Conservation (phyloP, 64 coral and sea anemone species). For the Dendrophyllia cribrosa region DNA sequence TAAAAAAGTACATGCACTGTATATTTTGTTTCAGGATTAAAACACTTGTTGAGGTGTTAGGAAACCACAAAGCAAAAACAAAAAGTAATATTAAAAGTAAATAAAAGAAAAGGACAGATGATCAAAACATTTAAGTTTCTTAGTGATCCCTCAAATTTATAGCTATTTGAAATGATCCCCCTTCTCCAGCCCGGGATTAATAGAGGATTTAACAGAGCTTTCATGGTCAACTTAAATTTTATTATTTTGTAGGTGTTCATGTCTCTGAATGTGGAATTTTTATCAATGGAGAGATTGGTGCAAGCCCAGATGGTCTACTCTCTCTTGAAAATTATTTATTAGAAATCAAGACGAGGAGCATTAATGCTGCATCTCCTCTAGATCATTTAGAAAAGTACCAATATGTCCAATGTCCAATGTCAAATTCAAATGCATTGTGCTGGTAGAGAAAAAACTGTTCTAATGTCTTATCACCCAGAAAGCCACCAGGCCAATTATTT, state of each 20-base stretch:
- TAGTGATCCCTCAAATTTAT: no score
- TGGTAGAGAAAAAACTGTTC: not conserved
- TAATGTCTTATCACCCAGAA: constrained; percentile 34
- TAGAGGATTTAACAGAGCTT: not conserved
- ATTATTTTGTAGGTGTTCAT: not conserved
- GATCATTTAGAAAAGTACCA: constrained; percentile 12
- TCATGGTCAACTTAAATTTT: not conserved
- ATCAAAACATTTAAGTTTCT: not conserved
- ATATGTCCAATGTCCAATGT: constrained; percentile 13
- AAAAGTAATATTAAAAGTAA: no score
- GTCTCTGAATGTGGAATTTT: constrained; percentile 54
- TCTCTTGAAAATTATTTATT: constrained; percentile 39
- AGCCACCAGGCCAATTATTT: constrained; percentile 1
- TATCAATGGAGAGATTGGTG: constrained; percentile 26
- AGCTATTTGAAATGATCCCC: no score
- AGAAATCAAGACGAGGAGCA: constrained; percentile 41
- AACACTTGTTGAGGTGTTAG: no score
- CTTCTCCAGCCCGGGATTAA: no score
- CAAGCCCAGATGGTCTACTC: constrained; percentile 41
- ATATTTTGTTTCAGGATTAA: no score
- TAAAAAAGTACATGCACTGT: no score
- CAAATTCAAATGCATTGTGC: constrained; percentile 42
- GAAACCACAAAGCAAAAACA: no score
- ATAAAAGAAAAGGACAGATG: not conserved
- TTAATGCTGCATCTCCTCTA: constrained; percentile 23